Conservation (phyloP, 2,113 vertebrate species). For the Nerophis ophidion region DNA sequence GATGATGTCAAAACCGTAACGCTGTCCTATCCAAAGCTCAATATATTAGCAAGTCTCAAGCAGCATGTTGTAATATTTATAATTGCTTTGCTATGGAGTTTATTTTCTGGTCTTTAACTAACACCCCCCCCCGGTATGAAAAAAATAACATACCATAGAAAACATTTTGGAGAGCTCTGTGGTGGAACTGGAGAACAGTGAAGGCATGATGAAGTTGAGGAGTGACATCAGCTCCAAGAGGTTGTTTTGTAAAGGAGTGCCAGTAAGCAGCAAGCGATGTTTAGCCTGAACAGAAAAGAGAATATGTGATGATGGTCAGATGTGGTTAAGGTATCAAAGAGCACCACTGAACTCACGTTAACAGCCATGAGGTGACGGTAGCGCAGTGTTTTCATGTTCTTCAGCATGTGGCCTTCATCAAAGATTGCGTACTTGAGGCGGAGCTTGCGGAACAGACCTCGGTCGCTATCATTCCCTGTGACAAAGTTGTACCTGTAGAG, state of each 20-base stretch:
- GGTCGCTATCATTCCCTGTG: conserved; percentile 84
- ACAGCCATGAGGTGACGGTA: conserved; percentile 95
- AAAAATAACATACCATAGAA: conserved; percentile 73
- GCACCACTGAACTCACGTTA: conserved; percentile 64
- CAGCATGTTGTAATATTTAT: too few species aligned
- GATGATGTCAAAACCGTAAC: too few species aligned
- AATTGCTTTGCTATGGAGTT: too few species aligned
- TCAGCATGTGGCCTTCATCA: conserved; percentile 97
- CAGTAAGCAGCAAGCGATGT: conserved; percentile 87
- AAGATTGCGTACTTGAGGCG: conserved; percentile 87
- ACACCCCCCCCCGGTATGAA: too few species aligned
- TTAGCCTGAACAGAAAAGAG: conserved; percentile 71
- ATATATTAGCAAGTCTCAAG: too few species aligned
- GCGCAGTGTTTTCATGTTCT: conserved; percentile 92
- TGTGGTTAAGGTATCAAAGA: not conserved
- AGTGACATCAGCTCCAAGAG: conserved; percentile 93
- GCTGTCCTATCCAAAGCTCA: too few species aligned
- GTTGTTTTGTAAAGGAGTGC: conserved; percentile 95
- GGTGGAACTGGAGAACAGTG: conserved; percentile 94
- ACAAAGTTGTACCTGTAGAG: conserved; percentile 82
- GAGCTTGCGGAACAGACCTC: conserved; percentile 84
- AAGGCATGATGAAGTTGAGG: conserved; percentile 97
- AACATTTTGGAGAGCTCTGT: conserved; percentile 93
- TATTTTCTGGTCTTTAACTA: too few species aligned
- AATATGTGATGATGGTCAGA: not conserved